These are phyloP conservation scores for Epinephelus malabaricus DNA, from an alignment of 2,797 vertebrate species.

Conservation along the genomic window DNA sequence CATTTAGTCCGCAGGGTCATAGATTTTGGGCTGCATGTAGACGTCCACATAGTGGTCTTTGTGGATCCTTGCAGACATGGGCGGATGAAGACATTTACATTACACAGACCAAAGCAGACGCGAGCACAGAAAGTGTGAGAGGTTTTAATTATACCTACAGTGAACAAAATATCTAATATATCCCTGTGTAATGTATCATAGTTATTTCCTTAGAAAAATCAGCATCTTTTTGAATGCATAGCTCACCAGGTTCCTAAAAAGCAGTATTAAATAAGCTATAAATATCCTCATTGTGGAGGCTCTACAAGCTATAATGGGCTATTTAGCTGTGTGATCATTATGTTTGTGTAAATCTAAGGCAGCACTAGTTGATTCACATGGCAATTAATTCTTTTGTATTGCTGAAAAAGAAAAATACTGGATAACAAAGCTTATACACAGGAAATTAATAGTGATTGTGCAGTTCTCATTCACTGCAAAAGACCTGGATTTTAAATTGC, in stretches of 20 bases:
- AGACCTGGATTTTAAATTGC: neutral
- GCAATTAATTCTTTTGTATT: neutral
- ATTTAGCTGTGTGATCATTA: neutral
- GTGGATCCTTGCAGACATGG: no score
- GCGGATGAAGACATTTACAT: no score
- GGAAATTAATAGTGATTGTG: slow-evolving; percentile 5
- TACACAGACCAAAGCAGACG: no score
- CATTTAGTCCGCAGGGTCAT: no score
- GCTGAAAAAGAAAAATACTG: neutral
- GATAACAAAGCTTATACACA: neutral
- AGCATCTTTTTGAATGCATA: no score
- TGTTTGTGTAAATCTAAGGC: neutral
- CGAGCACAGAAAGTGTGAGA: no score
- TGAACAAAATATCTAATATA: no score
- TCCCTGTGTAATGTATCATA: no score
- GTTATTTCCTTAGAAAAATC: no score
- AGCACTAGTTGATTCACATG: neutral
- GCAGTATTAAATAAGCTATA: neutral
- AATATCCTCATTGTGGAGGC: neutral
- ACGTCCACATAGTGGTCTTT: no score
- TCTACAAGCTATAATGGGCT: neutral
- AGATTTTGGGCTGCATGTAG: no score
- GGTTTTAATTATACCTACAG: no score
- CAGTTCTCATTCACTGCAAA: neutral
- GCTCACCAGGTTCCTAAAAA: neutral